phyloP scores from a whole-genome alignment of 2,797 vertebrate species.

The Sparus aurata region DNA sequence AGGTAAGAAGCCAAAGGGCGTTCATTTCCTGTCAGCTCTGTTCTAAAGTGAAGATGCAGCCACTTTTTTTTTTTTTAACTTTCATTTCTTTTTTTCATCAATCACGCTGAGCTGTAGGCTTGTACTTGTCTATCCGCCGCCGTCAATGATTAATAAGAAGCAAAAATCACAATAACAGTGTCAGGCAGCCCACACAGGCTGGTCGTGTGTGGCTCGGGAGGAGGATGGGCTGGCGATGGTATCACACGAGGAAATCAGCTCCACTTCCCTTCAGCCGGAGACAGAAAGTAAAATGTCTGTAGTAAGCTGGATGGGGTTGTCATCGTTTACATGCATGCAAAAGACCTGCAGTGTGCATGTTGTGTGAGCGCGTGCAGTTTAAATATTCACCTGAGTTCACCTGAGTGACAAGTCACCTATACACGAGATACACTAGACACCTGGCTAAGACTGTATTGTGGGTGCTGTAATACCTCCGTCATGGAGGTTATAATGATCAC shows the following conservation, averaged over 20 bases:
- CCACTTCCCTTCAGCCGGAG: slow-evolving; percentile 54
- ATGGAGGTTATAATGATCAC: not conserved
- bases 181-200: not conserved
- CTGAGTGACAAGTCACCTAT: not conserved
- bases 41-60: not conserved
- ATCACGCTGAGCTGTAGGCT: not conserved
- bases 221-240: slow-evolving; percentile 35
- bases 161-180: not conserved
- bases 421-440: not conserved
- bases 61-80: not conserved
- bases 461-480: no score
- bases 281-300: slow-evolving; percentile 39
- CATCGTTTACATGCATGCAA: slow-evolving; percentile 69
- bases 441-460: not conserved
- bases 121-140: not conserved
- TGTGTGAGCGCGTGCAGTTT: slow-evolving; percentile 11
- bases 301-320: slow-evolving; percentile 1
- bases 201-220: slow-evolving; percentile 10
- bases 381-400: slow-evolving; percentile 27
- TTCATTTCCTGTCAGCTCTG: not conserved
- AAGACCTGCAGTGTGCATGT: slow-evolving; percentile 20
- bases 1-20: slow-evolving; percentile 48
- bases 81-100: not conserved
- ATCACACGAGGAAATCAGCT: slow-evolving; percentile 63
- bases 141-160: not conserved